Base-by-base conservation (phyloP, 2,797 vertebrate species). In the Catharus ustulatus region DNA sequence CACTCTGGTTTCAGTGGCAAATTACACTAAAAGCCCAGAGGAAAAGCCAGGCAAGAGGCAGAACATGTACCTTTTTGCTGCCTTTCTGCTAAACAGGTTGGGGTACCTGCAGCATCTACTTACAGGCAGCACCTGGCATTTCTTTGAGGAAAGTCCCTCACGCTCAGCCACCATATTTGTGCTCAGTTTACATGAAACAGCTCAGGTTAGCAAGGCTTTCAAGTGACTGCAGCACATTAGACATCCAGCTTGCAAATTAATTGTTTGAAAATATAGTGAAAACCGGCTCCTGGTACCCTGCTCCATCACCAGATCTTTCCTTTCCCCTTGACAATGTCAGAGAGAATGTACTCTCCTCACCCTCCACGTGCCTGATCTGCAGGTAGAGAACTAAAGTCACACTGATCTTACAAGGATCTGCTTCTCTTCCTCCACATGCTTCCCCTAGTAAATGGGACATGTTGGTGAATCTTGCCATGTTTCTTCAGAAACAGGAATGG, bases 11-110 rank as follows among this genome's bases (percentile, higher is more conserved):
- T 51, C n/a, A 29, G 42, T 9, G 13, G 15, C 6, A 84, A 79
- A 13, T 34, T 19, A 24, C 29, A 22, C 15, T 26, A 75, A 80
- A 82, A 71, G 3, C 5, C 38, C 32, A 18, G n/a, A 77, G n/a
- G 9, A 61, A 45, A 92, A 72, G 5, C 18, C 34, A 64, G 40
- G 20, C 15, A 74, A 51, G 13, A 58, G 46, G 22, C 29, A 77
- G n/a, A 74, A 64, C 0, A 0, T 8, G 6, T 5, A 14, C 2
- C 6, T 30, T 61, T 81, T 36, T 45, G 9, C 13, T 76, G 23
- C 8, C 34, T 18, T 62, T 58, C 45, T 57, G 58, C 43, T 57
- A 36, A 81, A n/a, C 26, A 74, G 0, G 10, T 5, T 22, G 10
- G 11, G 13, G 11, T 51, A 51, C 46, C 10, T 11, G 5, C 52